Evolutionary conservation across 2,888 invertebrate genomes (phyloP), one percentile per base, ranked within the genome.

Genomic region (Leistus spinibarbis): DNA sequence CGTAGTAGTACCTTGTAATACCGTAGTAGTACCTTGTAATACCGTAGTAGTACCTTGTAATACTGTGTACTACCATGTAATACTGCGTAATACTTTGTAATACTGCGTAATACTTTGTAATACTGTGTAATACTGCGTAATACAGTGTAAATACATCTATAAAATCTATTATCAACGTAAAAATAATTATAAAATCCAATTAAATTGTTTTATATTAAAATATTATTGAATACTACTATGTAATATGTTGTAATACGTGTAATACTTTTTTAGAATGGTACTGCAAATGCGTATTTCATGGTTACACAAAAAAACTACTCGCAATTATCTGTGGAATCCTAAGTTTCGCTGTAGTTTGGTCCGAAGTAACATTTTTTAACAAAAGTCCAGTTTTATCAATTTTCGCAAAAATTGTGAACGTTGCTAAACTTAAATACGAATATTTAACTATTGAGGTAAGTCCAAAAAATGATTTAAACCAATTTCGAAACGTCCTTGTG

Each of bases 281-380:
- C 85, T 98, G 98, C 97, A 94, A 95, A 84, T 98, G 98, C 85
- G 83, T 93, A 75, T 79, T 95, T 19, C 91, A 92, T 80, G 91
- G 92, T 66, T 95, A 95, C 82, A 90, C 93, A 76, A 88, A 95
- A 80, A 94, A 93, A 83, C 83, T 89, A 0, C 85, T 94, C 79
- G 92, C 96, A 1, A 87, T 95, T 23, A 80, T 91, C 10, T 91
- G 95, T 0, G 92, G 92, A 1, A 85, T 92, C 56, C 89, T 99
- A 85, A 98, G 98, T 0, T 86, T 94, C 22, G 91, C 94, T 82
- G 97, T 99, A 40, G 96, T 99, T n/a, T 98, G 99, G 98, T 99
- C 98, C 0, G 99, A 99, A 87, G 92, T 99, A 81, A 97, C 99
- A 0, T 99, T 99, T 87, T 99, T 99, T 88, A 94, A 94, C 82